Conservation (phyloP, 1,140 invertebrate species). For the Scaptodrosophila lebanonensis region DNA sequence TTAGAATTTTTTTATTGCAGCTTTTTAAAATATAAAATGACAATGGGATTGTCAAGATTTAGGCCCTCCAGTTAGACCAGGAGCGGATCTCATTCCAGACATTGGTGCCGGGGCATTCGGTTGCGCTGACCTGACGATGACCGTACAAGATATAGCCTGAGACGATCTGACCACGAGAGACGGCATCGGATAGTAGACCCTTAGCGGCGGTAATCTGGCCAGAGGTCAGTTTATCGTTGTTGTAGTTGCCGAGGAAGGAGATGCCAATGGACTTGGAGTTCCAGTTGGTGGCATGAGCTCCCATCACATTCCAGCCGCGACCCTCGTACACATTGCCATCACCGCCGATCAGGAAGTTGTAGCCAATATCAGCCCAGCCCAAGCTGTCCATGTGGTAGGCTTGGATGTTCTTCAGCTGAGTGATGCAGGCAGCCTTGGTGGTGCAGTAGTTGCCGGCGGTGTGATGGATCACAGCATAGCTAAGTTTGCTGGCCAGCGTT, state of each 20-base stretch:
- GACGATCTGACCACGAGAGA: no score
- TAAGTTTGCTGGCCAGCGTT: constrained; percentile 80
- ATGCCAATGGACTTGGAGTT: constrained; percentile 81
- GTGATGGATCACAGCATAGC: constrained; percentile 86
- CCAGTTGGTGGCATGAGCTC: constrained; percentile 79
- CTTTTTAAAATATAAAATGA: constrained; percentile 2
- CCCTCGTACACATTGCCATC: constrained; percentile 81
- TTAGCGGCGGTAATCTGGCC: constrained; percentile 81
- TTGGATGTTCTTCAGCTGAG: constrained; percentile 79
- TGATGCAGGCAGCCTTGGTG: constrained; percentile 76
- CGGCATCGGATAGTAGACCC: constrained; percentile 80
- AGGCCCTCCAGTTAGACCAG: constrained; percentile 81
- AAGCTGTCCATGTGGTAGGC: constrained; percentile 79
- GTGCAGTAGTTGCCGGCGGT: constrained; percentile 79
- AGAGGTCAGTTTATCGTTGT: constrained; percentile 79
- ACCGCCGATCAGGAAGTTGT: constrained; percentile 79
- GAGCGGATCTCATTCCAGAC: constrained; percentile 80
- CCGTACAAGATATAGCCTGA: constrained; percentile 82
- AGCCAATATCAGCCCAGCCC: constrained; percentile 82
- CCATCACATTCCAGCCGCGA: constrained; percentile 80
- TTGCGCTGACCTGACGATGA: constrained; percentile 80
- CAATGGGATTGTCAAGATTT: no score
- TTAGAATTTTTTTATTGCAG: constrained; percentile 23
- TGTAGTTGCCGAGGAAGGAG: constrained; percentile 84
- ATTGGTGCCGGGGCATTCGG: constrained; percentile 81